Percentiles rank a stretch among this genome's conserved stretches.
These are phyloP conservation scores for Enteromius viviparus DNA, from an alignment of 2,797 vertebrate genomes.

Conservation along the genomic window DNA sequence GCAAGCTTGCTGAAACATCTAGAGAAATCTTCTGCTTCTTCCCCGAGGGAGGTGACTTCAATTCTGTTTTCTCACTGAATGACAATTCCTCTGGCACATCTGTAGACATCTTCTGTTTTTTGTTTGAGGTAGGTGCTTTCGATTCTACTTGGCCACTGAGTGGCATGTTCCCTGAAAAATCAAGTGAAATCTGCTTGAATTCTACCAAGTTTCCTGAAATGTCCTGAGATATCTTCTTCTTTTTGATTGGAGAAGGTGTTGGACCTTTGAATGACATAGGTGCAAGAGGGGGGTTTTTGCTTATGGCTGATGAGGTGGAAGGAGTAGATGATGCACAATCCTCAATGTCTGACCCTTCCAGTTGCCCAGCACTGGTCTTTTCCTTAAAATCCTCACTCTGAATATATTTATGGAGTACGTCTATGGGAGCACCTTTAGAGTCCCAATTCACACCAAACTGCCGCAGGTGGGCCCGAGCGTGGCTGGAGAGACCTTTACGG, in stretches of 20 bases:
- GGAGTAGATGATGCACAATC: conserved; percentile 48
- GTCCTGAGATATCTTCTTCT: conserved; percentile 46
- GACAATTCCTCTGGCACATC: neutral
- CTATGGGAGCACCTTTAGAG: conserved; percentile 85
- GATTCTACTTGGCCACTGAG: neutral
- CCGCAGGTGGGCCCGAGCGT: conserved; percentile 88
- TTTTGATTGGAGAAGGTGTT: conserved; percentile 70
- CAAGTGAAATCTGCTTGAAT: conserved; percentile 1
- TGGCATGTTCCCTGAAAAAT: conserved; percentile 9
- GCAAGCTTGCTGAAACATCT: neutral
- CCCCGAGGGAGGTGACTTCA: conserved; percentile 61
- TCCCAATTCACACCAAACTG: conserved; percentile 86
- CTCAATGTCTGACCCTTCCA: conserved; percentile 59
- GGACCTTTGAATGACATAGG: conserved; percentile 61
- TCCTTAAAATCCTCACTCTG: conserved; percentile 72
- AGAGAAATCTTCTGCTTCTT: conserved; percentile 61
- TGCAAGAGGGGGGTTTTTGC: conserved; percentile 68
- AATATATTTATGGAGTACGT: conserved; percentile 86
- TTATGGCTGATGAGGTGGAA: conserved; percentile 64
- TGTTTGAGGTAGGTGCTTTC: conserved; percentile 60
- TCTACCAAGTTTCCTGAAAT: neutral
- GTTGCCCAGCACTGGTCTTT: conserved; percentile 39
- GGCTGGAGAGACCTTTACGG: conserved; percentile 88
- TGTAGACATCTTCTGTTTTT: conserved; percentile 8
- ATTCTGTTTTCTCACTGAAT: neutral